These are phyloP conservation scores for Apoda limacodes DNA, from an alignment of 2,888 invertebrate species.

Conservation along the genomic window DNA sequence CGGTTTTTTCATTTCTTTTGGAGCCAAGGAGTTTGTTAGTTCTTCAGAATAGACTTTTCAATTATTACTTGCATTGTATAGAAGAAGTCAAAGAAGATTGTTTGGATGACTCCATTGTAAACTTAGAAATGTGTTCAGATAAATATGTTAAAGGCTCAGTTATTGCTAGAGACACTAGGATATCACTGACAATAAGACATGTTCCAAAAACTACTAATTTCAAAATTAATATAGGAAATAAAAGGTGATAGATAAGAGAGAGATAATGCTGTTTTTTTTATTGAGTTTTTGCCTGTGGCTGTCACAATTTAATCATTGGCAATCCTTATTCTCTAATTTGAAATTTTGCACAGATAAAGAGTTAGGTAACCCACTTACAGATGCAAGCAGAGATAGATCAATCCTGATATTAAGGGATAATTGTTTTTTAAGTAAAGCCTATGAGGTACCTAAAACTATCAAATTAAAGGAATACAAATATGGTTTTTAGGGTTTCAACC, in stretches of 20 bases:
- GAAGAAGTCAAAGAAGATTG: conserved; percentile 76
- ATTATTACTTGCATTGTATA: conserved; percentile 88
- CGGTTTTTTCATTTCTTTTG: conserved; percentile 80
- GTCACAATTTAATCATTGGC: not conserved
- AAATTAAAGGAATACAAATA: no score
- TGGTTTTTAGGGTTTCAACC: no score
- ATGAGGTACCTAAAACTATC: no score
- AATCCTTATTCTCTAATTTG: not conserved
- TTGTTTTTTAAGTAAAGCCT: no score
- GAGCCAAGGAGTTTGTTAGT: conserved; percentile 91
- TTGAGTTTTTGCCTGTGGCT: not conserved
- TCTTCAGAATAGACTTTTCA: conserved; percentile 85
- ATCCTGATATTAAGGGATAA: no score
- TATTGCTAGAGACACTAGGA: conserved; percentile 75
- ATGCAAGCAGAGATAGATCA: no score
- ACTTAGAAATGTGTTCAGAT: conserved; percentile 73
- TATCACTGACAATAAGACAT: conserved; percentile 93
- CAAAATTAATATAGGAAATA: conserved; percentile 73
- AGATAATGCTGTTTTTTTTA: not conserved
- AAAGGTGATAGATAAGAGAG: conserved; percentile 30
- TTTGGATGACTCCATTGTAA: conserved; percentile 70
- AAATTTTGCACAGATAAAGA: not conserved
- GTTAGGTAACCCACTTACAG: no score
- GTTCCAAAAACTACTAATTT: conserved; percentile 89
- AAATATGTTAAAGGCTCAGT: conserved; percentile 65